phyloP scores from a whole-genome alignment of 2,888 invertebrate species.

The Xestia ashworthii region DNA sequence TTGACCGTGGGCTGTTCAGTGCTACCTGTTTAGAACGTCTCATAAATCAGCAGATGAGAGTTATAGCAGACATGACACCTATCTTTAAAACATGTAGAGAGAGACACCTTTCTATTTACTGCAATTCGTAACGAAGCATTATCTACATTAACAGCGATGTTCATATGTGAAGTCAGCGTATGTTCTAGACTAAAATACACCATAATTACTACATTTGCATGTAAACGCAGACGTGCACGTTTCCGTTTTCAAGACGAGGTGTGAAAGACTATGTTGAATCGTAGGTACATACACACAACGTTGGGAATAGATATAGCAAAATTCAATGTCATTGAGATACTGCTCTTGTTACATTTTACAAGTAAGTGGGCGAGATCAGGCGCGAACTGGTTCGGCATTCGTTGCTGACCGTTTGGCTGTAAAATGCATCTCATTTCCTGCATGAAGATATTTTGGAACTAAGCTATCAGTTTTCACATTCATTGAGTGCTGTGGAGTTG shows the following conservation, averaged over 20 bases:
- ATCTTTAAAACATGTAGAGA: background rate
- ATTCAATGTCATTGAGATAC: slow-evolving; percentile 58
- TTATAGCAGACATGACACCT: background rate
- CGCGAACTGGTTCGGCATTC: slow-evolving; percentile 26
- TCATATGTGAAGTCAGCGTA: slow-evolving; percentile 17
- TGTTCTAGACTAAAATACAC: slow-evolving; percentile 38
- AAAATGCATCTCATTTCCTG: slow-evolving; percentile 40
- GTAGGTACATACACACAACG: slow-evolving; percentile 23
- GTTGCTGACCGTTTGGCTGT: slow-evolving; percentile 28
- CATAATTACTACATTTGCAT: slow-evolving; percentile 32
- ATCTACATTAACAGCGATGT: slow-evolving; percentile 7
- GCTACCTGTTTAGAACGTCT: background rate
- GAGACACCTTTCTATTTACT: background rate
- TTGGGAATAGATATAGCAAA: slow-evolving; percentile 24
- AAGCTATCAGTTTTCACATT: slow-evolving; percentile 42
- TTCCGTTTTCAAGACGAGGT: slow-evolving; percentile 37
- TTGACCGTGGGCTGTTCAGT: background rate
- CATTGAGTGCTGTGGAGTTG: slow-evolving; percentile 38
- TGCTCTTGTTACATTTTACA: slow-evolving; percentile 35
- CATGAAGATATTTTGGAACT: slow-evolving; percentile 38
- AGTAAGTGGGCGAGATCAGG: slow-evolving; percentile 17
- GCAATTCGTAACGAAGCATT: slow-evolving; percentile 5
- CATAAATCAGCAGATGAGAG: slow-evolving; percentile 2
- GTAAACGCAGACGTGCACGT: slow-evolving; percentile 36
- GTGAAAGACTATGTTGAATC: slow-evolving; percentile 23